Percentiles rank a stretch among this genome's conserved stretches.
phyloP scores from a whole-genome alignment of 1,140 invertebrate species.

The Neuroterus valhalla region DNA sequence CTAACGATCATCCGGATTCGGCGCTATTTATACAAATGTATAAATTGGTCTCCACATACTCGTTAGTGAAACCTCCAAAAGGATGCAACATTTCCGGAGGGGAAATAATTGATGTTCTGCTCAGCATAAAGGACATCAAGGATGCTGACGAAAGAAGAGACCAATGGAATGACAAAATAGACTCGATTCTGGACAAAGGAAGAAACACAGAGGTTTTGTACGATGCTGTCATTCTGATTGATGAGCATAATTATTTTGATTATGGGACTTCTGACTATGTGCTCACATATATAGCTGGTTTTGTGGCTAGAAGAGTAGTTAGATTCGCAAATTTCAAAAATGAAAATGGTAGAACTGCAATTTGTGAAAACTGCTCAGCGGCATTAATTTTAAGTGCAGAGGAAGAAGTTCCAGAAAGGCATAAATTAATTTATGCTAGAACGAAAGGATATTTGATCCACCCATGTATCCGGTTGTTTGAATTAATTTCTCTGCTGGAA shows the following conservation, averaged over 20 bases:
- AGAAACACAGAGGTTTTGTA: neutral
- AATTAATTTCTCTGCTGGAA: neutral
- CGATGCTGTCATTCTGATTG: neutral
- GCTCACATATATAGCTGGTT: neutral
- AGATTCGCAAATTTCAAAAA: neutral
- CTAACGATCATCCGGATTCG: slow-evolving; percentile 41
- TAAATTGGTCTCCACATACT: slow-evolving; percentile 38
- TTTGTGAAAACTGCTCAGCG: too few species aligned
- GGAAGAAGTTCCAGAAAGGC: too few species aligned
- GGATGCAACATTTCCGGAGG: slow-evolving; percentile 38
- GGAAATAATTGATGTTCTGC: slow-evolving; percentile 38
- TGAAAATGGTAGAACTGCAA: too few species aligned
- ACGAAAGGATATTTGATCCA: neutral
- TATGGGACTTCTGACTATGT: neutral
- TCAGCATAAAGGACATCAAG: neutral
- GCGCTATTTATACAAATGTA: too few species aligned
- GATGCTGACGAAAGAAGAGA: neutral
- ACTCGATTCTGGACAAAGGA: neutral
- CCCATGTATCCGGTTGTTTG: neutral
- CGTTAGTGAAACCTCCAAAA: slow-evolving; percentile 43
- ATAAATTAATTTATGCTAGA: neutral
- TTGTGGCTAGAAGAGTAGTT: neutral
- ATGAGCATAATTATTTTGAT: neutral
- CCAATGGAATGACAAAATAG: neutral
- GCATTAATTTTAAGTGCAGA: too few species aligned